Conservation (phyloP, 2,113 vertebrate species). For the Rhinolophus sinicus region DNA sequence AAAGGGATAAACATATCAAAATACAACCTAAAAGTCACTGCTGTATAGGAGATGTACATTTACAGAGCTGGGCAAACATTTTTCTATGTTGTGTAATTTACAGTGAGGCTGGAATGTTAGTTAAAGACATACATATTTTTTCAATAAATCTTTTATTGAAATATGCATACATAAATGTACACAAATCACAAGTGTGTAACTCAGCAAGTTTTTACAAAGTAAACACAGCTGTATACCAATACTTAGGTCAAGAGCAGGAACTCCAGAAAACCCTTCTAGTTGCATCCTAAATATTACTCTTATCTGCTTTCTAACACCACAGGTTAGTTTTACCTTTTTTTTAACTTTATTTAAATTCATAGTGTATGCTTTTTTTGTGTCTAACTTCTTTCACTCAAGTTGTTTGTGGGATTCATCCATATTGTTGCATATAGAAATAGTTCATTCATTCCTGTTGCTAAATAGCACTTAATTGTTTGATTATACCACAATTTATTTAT, state of each 20-base stretch:
- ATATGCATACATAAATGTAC: not conserved
- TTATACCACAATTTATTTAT: not conserved
- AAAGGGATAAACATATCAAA: not conserved
- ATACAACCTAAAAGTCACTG: not conserved
- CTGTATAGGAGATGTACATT: not conserved
- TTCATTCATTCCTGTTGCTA: not conserved
- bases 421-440: not conserved
- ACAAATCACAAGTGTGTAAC: not conserved
- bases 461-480: not conserved
- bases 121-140: not conserved
- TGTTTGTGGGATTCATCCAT: not conserved
- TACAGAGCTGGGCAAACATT: not conserved
- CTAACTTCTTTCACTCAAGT: not conserved
- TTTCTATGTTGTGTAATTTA: not conserved
- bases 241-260: not conserved
- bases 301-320: not conserved
- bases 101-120: not conserved
- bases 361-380: not conserved
- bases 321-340: not conserved
- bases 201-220: not conserved
- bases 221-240: not conserved
- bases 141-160: not conserved
- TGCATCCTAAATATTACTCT: not conserved
- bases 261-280: not conserved
- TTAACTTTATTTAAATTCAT: not conserved